A percentile compares a stretch with the other conserved stretches of the same genome.
Evolutionary conservation across 1,140 invertebrate species (phyloP).

Genomic region (Hydropsyche tenuis): DNA sequence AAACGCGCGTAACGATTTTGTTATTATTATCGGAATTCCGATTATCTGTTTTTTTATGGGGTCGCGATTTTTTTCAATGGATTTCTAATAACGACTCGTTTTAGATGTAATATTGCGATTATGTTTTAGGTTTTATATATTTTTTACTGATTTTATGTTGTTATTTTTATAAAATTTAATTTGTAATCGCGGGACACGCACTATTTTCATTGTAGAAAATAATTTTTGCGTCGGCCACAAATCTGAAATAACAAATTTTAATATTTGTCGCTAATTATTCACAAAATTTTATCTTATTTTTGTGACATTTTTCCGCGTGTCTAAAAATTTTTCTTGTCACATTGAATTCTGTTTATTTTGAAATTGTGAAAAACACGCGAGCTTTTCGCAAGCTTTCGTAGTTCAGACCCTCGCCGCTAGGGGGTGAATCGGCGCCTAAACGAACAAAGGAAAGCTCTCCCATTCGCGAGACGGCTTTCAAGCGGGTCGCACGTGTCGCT

Average conservation of each 20-base stretch:
- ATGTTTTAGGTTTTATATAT: no score
- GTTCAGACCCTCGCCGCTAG: constrained; percentile 13
- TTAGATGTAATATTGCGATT: constrained; percentile 1
- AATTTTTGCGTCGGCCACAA: no score
- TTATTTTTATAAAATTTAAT: no score
- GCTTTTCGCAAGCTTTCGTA: constrained; percentile 10
- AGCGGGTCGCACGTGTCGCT: neutral
- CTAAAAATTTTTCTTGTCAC: neutral
- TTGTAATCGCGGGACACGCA: neutral
- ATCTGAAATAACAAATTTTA: no score
- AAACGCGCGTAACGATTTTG: neutral
- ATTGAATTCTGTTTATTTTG: neutral
- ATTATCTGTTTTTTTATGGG: neutral
- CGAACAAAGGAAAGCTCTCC: constrained; percentile 3
- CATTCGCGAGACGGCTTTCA: neutral
- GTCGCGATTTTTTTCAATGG: neutral
- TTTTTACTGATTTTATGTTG: no score
- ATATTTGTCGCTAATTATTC: no score
- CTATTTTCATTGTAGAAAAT: neutral
- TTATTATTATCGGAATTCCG: neutral
- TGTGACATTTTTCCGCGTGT: neutral
- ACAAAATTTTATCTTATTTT: no score
- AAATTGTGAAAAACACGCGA: neutral
- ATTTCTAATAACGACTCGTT: neutral
- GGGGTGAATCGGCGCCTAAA: neutral